Evolutionary conservation across 2,888 invertebrate species (phyloP).

Genomic region (Tenthredo mesomela): DNA sequence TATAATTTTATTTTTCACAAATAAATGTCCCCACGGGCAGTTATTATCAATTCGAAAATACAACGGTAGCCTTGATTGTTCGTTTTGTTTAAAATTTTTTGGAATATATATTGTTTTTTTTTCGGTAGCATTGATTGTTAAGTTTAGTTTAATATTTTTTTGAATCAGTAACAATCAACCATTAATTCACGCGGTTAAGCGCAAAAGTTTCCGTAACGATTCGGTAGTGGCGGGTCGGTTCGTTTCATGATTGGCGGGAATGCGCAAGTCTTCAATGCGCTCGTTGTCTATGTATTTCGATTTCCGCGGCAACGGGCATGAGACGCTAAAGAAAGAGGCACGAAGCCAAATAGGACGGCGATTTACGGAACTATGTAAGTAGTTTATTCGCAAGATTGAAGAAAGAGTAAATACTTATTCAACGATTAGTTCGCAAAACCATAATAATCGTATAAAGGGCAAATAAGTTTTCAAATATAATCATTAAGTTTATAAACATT

Average conservation of each 20-base stretch:
- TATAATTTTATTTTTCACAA: not conserved
- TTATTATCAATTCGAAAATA: not conserved
- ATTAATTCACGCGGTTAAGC: too few relatives aligned
- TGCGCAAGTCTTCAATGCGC: not conserved
- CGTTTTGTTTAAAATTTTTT: not conserved
- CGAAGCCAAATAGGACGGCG: constrained; percentile 26
- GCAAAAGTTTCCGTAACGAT: not conserved
- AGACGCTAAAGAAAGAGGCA: constrained; percentile 39
- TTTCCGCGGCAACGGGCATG: constrained; percentile 45
- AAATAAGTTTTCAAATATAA: not conserved
- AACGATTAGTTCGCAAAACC: not conserved
- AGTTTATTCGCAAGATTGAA: constrained; percentile 40
- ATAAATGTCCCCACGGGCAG: not conserved
- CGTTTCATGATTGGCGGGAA: constrained; percentile 26
- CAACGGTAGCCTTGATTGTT: not conserved
- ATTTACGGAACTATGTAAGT: constrained; percentile 47
- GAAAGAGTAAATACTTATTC: constrained; percentile 34
- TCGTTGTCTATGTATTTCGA: constrained; percentile 39
- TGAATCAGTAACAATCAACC: not conserved
- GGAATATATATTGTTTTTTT: too few relatives aligned
- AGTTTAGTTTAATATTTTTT: not conserved
- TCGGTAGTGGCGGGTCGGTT: not conserved
- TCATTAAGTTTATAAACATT: not conserved
- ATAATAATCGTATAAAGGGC: not conserved
- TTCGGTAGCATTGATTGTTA: not conserved